Conservation (phyloP, 1,140 invertebrate species). For the Gonioctena quinquepunctata region DNA sequence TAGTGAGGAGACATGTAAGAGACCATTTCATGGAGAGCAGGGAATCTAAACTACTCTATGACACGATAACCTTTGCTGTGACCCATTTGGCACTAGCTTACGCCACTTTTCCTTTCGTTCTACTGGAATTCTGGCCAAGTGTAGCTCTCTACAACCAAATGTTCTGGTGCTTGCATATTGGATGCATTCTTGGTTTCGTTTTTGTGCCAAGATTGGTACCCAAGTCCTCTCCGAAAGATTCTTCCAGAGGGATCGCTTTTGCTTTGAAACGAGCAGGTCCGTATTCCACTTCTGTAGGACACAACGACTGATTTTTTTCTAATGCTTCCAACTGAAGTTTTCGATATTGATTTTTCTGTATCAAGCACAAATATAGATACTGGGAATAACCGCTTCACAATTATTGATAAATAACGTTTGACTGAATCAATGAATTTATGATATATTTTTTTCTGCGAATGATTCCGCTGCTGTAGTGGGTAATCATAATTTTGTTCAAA, state of each 20-base stretch:
- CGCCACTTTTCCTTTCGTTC: conserved; percentile 84
- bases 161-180: conserved; percentile 59
- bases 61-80: conserved; percentile 73
- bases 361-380: neutral
- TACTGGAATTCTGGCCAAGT: conserved; percentile 73
- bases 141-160: conserved; percentile 56
- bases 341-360: neutral
- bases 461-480: too few species aligned
- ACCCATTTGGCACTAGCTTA: conserved; percentile 86
- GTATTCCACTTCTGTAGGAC: conserved; percentile 14
- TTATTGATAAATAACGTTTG: too few species aligned
- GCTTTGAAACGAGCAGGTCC: conserved; percentile 25
- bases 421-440: too few species aligned
- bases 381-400: too few species aligned
- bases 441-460: too few species aligned
- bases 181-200: conserved; percentile 51
- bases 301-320: conserved; percentile 30
- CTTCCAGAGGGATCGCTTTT: conserved; percentile 26
- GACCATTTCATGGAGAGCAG: conserved; percentile 73
- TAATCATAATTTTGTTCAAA: too few species aligned
- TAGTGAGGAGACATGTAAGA: conserved; percentile 67
- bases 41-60: conserved; percentile 72
- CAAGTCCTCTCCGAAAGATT: conserved; percentile 19
- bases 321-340: neutral
- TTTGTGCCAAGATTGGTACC: conserved; percentile 51